These are phyloP conservation scores for Murina feae DNA, from an alignment of 2,113 vertebrate genomes.

Conservation along the genomic window DNA sequence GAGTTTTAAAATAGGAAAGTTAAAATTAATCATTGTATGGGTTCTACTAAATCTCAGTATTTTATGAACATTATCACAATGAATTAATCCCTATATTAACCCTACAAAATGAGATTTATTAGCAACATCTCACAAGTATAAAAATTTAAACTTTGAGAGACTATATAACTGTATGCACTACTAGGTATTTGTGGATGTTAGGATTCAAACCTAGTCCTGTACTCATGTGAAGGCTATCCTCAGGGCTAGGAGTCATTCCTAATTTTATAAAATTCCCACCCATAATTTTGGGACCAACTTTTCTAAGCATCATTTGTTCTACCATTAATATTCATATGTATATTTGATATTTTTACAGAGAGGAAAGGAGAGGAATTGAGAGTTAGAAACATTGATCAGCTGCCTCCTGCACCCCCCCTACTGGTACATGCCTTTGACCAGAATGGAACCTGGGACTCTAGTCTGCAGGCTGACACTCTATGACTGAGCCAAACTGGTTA, in stretches of 20 bases:
- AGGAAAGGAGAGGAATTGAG: no score
- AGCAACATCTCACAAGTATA: not conserved
- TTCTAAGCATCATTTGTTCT: not conserved
- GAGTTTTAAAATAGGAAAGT: not conserved
- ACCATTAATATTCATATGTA: not conserved
- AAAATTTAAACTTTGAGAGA: not conserved
- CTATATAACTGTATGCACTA: not conserved
- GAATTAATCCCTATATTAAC: not conserved
- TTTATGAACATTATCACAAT: not conserved
- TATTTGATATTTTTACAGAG: no score
- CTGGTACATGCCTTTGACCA: no score
- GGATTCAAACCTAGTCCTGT: not conserved
- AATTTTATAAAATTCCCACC: not conserved
- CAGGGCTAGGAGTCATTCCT: not conserved
- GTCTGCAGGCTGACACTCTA: no score
- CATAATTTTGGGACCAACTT: not conserved
- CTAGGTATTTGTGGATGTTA: not conserved
- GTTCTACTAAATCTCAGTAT: not conserved
- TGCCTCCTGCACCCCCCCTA: no score
- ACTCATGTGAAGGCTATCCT: not conserved
- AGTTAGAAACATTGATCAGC: no score
- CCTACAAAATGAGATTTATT: not conserved
- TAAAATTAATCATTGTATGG: not conserved
- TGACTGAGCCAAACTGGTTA: no score
- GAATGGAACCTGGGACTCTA: no score